Evolutionary conservation across 2,113 vertebrate genomes (phyloP), one percentile per base, ranked within the genome.

Genomic region (Melanerpes formicivorus): DNA sequence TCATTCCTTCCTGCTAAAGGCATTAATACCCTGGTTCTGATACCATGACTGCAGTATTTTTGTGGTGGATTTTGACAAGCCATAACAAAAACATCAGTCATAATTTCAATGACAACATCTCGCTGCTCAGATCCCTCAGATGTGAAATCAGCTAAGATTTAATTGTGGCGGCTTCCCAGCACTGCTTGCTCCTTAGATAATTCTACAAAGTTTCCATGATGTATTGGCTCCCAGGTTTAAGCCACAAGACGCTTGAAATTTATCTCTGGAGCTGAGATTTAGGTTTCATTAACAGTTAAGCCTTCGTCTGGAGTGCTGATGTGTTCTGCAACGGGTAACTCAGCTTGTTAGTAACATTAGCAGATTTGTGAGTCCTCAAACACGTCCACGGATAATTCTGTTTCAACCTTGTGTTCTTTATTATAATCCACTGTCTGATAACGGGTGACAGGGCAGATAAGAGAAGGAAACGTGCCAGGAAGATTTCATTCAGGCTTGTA

Each of bases 401-500:
- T 70, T 93, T 84, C 90, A 90, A 26, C 80, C 92, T 46, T 40
- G 86, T 71, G 89, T 93, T 95, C 95, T 92, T 92, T 92, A 46
- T 88, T 85, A 22, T 75, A 95, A 94, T 93, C 92, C n/a, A 0
- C 75, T 55, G 85, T 71, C 90, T 93, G 92, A 93, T 93, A 94
- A 78, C 6, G 76, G 75, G 52, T 85, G 85, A 82, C 94, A 78
- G 85, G 75, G 81, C 27, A 89, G 83, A 95, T 93, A 92, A 96
- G 73, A 70, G 81, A 75, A 97, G 95, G 96, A 97, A 97, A 95
- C 25, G 27, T 60, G 95, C 90, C 94, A 79, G 82, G 27, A 86
- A 89, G 93, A 50, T 63, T 52, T 93, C 50, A 25, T 90, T 95
- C 96, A 72, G 2, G 78, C 95, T 77, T 54, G 44, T 87, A 34